A percentile compares a stretch with the other conserved stretches of the same genome.
These are phyloP conservation scores for Muntiacus reevesi DNA, from an alignment of 2,113 vertebrate genomes.

Conservation along the genomic window DNA sequence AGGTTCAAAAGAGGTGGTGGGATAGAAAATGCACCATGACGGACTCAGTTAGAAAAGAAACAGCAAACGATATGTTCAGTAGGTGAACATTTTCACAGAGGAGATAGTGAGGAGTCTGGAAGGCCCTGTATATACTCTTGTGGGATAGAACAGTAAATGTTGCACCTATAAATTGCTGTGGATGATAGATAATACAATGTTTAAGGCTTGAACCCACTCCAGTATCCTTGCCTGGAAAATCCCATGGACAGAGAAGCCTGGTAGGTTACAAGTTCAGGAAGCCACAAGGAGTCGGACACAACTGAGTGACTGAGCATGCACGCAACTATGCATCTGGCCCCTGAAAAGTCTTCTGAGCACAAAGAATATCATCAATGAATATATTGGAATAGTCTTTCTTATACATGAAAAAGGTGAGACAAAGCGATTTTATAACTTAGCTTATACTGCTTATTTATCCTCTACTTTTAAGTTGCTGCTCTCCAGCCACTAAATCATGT, in stretches of 20 bases:
- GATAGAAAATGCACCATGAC: not conserved
- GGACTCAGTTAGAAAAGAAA: not conserved
- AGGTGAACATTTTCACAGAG: not conserved
- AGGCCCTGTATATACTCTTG: fast-evolving
- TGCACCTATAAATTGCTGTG: not conserved
- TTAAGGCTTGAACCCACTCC: not conserved
- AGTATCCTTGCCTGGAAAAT: not conserved
- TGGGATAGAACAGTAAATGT: not conserved
- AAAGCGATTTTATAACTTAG: not conserved
- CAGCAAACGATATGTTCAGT: fast-evolving
- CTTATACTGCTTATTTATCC: not conserved
- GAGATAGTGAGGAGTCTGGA: fast-evolving
- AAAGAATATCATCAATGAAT: not conserved
- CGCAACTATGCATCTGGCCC: fast-evolving
- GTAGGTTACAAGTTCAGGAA: not conserved
- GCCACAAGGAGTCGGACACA: not conserved
- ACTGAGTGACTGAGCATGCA: not conserved
- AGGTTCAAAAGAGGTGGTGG: not conserved
- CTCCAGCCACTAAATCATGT: not conserved
- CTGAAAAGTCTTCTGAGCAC: not conserved
- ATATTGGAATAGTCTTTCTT: not conserved
- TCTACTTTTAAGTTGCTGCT: not conserved
- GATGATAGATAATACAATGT: too few relatives aligned
- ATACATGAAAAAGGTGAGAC: not conserved
- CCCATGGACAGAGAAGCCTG: not conserved